Evolutionary conservation across 2,113 vertebrate genomes (phyloP), one percentile per base, ranked within the genome.

Genomic region (Phylloscopus trochiloides): DNA sequence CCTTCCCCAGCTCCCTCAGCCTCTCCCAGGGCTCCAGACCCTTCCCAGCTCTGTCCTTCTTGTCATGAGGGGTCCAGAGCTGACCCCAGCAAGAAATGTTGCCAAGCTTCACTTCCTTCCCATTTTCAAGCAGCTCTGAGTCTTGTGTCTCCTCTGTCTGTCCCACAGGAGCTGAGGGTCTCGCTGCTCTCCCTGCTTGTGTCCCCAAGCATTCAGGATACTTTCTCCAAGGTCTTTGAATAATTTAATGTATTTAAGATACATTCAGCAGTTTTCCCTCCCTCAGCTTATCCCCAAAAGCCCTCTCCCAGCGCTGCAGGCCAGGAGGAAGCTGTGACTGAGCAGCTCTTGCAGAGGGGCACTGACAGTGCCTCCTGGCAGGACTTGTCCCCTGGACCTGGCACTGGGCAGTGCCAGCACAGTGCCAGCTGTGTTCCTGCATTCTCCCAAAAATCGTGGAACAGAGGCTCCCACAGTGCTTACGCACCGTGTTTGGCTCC

Each of bases 401-500:
- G 10, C 7, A 7, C n/a, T 17, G 19, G 77, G 25, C 79, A 22
- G 2, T 21, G 6, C 32, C 52, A 14, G 45, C 17, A 5, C 63
- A 16, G 55, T 25, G 7, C 36, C 0, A 4, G 17, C 29, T 70
- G 62, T 0, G 0, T 58, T 48, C 67, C 63, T 3, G 3, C 4
- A 0, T 72, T 17, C n/a, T 25, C 51, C 40, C 34, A 4, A 4
- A 7, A 3, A 14, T 14, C 7, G 3, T 4, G 2, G 8, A 32
- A 2, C 32, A 32, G 70, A 34, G 51, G 17, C 63, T 45, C 57
- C 70, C 29, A 5, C 21, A 24, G 62, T 47, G 77, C 67, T 54
- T 52, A 3, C 43, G 20, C 21, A 19, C 47, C 38, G 10, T 5
- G 3, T 57, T 42, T 47, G 8, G 6, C 42, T 61, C 19, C 1